Conservation (phyloP, 2,888 invertebrate genomes). For the Oscheius myriophilus region DNA sequence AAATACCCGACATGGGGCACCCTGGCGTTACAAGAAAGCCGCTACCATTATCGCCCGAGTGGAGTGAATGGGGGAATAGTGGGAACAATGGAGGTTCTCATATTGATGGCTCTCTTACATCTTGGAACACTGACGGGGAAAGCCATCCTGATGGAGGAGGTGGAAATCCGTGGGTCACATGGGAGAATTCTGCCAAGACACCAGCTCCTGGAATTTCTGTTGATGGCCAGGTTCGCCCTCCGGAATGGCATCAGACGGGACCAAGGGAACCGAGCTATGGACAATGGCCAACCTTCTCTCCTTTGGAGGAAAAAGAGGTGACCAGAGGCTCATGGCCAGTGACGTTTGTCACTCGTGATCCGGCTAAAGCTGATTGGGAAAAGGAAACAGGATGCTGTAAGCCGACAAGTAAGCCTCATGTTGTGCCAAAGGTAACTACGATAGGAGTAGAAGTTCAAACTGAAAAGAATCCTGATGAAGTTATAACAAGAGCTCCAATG, state of each 20-base stretch:
- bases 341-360: not conserved
- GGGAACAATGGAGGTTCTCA: conserved; percentile 19
- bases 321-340: conserved; percentile 12
- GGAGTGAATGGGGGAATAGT: conserved; percentile 29
- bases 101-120: too few relatives aligned
- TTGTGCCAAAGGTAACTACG: too few relatives aligned
- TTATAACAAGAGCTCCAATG: not conserved
- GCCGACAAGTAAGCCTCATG: not conserved
- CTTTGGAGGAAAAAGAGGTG: not conserved
- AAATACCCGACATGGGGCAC: too few relatives aligned
- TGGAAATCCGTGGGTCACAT: not conserved
- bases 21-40: too few relatives aligned
- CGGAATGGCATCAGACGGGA: too few relatives aligned
- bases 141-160: not conserved
- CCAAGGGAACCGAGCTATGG: conserved; percentile 9
- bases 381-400: conserved; percentile 8
- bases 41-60: not conserved
- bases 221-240: too few relatives aligned
- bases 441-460: not conserved
- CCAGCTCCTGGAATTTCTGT: too few relatives aligned
- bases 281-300: conserved; percentile 14
- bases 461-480: not conserved
- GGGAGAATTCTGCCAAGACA: too few relatives aligned
- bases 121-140: conserved; percentile 2
- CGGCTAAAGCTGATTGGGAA: conserved; percentile 10